Percentiles rank a stretch among this genome's conserved stretches.
Evolutionary conservation across 2,888 invertebrate genomes (phyloP).

Genomic region (Timema cristinae): DNA sequence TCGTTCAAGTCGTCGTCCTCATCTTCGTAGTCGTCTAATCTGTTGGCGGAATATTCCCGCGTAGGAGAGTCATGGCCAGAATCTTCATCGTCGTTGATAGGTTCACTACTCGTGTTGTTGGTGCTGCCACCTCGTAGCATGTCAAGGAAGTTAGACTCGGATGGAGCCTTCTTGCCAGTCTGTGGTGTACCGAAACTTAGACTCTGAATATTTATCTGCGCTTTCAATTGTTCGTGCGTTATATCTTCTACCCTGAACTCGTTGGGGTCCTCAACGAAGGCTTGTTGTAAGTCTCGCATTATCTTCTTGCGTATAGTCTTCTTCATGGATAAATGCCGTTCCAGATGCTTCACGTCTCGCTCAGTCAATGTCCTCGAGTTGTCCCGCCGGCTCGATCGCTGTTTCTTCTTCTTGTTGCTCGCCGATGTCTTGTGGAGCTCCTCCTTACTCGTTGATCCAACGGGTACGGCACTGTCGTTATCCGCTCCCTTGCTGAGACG

Average conservation of each 20-base stretch:
- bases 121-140: constrained; percentile 59
- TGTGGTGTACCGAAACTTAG: constrained; percentile 56
- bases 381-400: constrained; percentile 59
- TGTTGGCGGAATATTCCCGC: constrained; percentile 33
- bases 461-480: constrained; percentile 43
- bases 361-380: constrained; percentile 63
- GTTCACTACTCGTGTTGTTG: constrained; percentile 33
- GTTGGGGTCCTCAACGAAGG: constrained; percentile 67
- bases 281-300: constrained; percentile 74
- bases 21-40: constrained; percentile 27
- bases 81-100: constrained; percentile 42
- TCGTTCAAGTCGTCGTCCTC: constrained; percentile 26
- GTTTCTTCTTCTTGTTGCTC: constrained; percentile 53
- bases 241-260: constrained; percentile 67
- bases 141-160: constrained; percentile 62
- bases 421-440: constrained; percentile 17
- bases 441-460: constrained; percentile 46
- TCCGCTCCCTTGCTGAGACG: constrained; percentile 19
- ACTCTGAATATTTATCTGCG: constrained; percentile 63
- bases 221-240: constrained; percentile 63
- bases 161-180: constrained; percentile 46
- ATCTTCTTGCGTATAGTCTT: constrained; percentile 81
- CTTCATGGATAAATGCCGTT: constrained; percentile 81
- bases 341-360: constrained; percentile 61
- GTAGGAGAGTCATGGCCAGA: constrained; percentile 46